A percentile compares a stretch with the other conserved stretches of the same genome.
Conservation (phyloP, 2,888 invertebrate genomes). For the Yponomeuta evonymella region DNA sequence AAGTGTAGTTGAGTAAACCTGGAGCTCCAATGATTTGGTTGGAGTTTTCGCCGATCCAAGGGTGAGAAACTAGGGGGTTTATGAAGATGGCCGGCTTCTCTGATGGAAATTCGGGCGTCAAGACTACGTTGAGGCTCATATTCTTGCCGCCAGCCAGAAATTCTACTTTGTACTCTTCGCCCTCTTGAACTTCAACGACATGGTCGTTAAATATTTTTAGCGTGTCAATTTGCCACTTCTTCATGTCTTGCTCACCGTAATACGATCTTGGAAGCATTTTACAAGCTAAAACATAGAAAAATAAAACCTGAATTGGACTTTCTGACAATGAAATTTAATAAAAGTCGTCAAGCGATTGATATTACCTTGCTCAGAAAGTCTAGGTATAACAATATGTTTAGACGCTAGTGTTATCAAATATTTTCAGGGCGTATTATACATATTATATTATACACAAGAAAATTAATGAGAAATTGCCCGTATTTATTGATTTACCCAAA, state of each 20-base stretch:
- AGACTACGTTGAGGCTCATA: constrained; percentile 79
- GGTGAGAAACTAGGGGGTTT: constrained; percentile 80
- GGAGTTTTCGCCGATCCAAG: constrained; percentile 81
- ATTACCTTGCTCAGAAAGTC: too few species aligned
- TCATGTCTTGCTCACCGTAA: constrained; percentile 72
- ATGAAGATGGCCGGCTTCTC: constrained; percentile 83
- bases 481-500: too few species aligned
- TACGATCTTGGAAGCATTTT: constrained; percentile 75
- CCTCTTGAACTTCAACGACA: constrained; percentile 82
- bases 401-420: too few species aligned
- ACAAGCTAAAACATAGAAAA: too few species aligned
- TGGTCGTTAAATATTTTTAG: constrained; percentile 89
- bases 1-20: constrained; percentile 84
- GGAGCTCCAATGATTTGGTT: constrained; percentile 85
- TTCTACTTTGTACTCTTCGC: constrained; percentile 83
- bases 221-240: constrained; percentile 87
- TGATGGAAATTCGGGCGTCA: constrained; percentile 84
- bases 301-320: too few species aligned
- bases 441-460: too few species aligned
- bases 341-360: too few species aligned
- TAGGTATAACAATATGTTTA: too few species aligned
- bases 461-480: too few species aligned
- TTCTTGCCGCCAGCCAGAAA: constrained; percentile 80
- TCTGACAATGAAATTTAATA: too few species aligned
- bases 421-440: too few species aligned